These are phyloP conservation scores for Anarhynchus alexandrinus DNA, from an alignment of 2,113 vertebrate species.

Conservation along the genomic window DNA sequence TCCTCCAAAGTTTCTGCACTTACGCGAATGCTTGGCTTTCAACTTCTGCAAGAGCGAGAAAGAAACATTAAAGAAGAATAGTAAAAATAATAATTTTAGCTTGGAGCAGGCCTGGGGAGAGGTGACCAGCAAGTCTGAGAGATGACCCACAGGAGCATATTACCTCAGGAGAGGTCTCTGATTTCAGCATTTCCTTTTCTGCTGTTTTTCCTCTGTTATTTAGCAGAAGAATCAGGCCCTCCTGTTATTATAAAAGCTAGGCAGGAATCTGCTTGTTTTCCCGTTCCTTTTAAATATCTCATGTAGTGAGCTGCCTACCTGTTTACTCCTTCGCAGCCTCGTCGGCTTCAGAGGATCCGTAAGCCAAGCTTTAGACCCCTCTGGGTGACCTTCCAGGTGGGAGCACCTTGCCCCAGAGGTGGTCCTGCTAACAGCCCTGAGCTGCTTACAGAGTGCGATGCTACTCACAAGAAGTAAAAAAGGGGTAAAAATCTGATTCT, in stretches of 20 bases:
- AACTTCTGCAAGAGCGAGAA: background rate
- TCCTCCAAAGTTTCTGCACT: background rate
- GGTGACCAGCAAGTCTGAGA: background rate
- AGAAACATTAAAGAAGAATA: background rate
- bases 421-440: background rate
- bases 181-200: background rate
- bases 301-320: background rate
- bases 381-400: background rate
- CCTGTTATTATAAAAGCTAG: background rate
- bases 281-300: background rate
- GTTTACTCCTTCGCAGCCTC: background rate
- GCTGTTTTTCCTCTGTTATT: background rate
- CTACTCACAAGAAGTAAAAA: background rate
- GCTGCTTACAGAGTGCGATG: background rate
- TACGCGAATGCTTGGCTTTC: background rate
- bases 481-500: background rate
- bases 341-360: background rate
- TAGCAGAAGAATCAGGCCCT: background rate
- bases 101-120: background rate
- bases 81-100: background rate
- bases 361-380: background rate
- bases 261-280: background rate
- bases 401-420: background rate
- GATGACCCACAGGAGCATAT: background rate
- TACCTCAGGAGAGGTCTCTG: background rate